Percentiles rank a stretch among this genome's conserved stretches.
These are phyloP conservation scores for Malurus leucopterus DNA, from an alignment of 2,797 vertebrate species.

Conservation along the genomic window DNA sequence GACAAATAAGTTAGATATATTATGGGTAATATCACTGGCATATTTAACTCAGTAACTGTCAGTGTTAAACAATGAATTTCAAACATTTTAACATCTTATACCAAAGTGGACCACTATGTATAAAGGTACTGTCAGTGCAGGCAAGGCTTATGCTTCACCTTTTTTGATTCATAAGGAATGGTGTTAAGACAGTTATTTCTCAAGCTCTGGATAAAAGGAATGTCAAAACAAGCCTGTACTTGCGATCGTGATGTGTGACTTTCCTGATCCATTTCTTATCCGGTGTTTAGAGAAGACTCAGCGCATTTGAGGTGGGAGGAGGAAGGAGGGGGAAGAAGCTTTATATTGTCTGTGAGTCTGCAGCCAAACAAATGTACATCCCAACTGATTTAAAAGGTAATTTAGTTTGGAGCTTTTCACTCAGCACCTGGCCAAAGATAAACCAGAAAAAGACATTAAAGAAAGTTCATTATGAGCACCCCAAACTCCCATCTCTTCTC, in stretches of 20 bases:
- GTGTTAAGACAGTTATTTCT: not conserved
- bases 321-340: not conserved
- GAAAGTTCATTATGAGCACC: not conserved
- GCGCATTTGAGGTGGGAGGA: not conserved
- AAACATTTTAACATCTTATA: not conserved
- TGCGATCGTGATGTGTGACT: not conserved
- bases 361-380: not conserved
- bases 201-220: not conserved
- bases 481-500: not conserved
- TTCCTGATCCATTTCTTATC: not conserved
- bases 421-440: constrained; percentile 38
- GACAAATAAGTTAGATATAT: not conserved
- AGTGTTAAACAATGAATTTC: not conserved
- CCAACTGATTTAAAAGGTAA: constrained; percentile 48
- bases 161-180: not conserved
- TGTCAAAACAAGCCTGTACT: not conserved
- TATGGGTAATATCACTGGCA: not conserved
- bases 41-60: not conserved
- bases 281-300: not conserved
- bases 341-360: not conserved
- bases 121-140: not conserved
- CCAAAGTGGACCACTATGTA: not conserved
- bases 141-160: not conserved
- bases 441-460: constrained; percentile 4
- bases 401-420: constrained; percentile 54